phyloP scores from a whole-genome alignment of 2,888 invertebrate genomes.

The Chromoteleia sp. region DNA sequence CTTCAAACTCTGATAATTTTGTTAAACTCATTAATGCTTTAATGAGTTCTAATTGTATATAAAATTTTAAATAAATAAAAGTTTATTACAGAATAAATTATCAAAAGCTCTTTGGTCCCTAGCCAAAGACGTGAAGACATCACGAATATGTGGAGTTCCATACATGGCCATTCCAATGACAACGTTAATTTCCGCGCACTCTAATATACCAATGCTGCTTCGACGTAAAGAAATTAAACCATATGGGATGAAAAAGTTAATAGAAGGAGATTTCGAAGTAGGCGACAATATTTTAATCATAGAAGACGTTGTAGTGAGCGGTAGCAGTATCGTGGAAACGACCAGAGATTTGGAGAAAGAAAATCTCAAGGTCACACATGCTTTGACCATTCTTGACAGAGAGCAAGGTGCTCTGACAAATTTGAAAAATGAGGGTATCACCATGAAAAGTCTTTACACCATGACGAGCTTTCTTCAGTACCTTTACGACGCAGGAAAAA shows the following conservation, averaged over 20 bases:
- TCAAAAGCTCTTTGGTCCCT: constrained; percentile 83
- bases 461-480: constrained; percentile 88
- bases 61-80: too few species aligned
- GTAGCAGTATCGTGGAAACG: constrained; percentile 97
- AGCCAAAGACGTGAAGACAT: constrained; percentile 85
- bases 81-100: constrained; percentile 87
- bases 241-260: constrained; percentile 97
- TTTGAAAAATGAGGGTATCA: constrained; percentile 89
- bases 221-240: constrained; percentile 96
- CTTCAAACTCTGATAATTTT: too few species aligned
- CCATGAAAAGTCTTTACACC: constrained; percentile 89
- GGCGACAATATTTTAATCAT: constrained; percentile 94
- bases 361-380: constrained; percentile 90
- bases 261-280: constrained; percentile 93
- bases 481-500: constrained; percentile 88
- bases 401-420: constrained; percentile 95
- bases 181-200: constrained; percentile 91
- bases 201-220: constrained; percentile 94
- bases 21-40: too few species aligned
- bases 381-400: constrained; percentile 95
- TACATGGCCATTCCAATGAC: constrained; percentile 98
- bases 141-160: constrained; percentile 96
- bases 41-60: neutral
- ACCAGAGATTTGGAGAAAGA: constrained; percentile 89
- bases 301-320: constrained; percentile 97